Evolutionary conservation across 2,797 vertebrate genomes (phyloP).

Genomic region (Melanotaenia maccullochi): DNA sequence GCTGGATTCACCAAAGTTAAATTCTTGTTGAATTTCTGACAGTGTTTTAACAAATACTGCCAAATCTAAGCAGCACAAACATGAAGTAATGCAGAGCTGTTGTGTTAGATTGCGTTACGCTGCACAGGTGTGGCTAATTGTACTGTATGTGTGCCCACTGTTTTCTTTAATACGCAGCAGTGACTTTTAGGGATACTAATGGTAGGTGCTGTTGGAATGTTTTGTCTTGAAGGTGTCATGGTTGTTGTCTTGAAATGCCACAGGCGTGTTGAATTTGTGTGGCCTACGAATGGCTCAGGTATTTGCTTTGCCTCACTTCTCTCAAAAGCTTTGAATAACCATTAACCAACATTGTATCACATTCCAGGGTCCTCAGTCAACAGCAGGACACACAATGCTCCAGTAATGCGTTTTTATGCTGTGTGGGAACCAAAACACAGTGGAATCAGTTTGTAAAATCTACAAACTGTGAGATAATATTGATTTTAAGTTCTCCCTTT

Average conservation of each 20-base stretch:
- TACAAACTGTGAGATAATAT: slow-evolving; percentile 28
- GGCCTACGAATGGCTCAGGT: slow-evolving; percentile 61
- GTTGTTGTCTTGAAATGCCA: slow-evolving; percentile 37
- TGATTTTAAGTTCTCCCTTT: slow-evolving; percentile 16
- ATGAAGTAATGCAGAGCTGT: slow-evolving; percentile 3
- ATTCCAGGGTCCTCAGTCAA: slow-evolving; percentile 75
- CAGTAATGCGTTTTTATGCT: slow-evolving; percentile 55
- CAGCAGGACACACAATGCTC: slow-evolving; percentile 52
- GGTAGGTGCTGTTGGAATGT: slow-evolving; percentile 5
- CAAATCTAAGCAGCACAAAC: background rate
- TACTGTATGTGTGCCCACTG: background rate
- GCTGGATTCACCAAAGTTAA: background rate
- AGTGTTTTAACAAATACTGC: background rate
- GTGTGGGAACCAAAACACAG: slow-evolving; percentile 63
- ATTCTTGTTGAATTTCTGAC: background rate
- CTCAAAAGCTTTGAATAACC: slow-evolving; percentile 68
- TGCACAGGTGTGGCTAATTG: slow-evolving; percentile 6
- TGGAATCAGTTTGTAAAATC: slow-evolving; percentile 44
- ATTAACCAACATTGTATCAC: slow-evolving; percentile 78
- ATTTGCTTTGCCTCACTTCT: slow-evolving; percentile 65
- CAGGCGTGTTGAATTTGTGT: slow-evolving; percentile 57
- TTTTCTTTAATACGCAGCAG: slow-evolving; percentile 3
- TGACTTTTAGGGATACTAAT: background rate
- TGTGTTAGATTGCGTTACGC: background rate
- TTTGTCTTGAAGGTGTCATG: slow-evolving; percentile 43